phyloP scores from a whole-genome alignment of 2,113 vertebrate genomes.

The Rhadina sibilatrix region DNA sequence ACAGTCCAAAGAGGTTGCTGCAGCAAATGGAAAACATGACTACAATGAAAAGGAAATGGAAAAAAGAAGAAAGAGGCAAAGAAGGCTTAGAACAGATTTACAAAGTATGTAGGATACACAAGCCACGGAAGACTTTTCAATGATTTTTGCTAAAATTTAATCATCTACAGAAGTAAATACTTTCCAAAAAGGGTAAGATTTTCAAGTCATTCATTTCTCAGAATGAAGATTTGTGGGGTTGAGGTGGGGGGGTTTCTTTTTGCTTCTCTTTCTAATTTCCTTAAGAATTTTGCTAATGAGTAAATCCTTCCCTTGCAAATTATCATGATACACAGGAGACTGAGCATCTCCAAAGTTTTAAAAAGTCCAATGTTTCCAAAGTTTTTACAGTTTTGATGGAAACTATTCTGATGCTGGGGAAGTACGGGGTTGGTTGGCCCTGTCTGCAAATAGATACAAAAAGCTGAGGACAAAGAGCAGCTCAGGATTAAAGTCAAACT shows the following conservation, averaged over 20 bases:
- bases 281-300: neutral
- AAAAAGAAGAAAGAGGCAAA: neutral
- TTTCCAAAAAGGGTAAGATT: neutral
- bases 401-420: neutral
- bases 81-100: constrained; percentile 14
- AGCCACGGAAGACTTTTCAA: neutral
- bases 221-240: neutral
- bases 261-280: neutral
- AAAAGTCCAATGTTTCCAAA: neutral
- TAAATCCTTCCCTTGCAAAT: neutral
- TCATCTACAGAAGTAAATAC: neutral
- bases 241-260: neutral
- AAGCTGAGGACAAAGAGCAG: neutral
- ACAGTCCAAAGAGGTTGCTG: neutral
- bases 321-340: neutral
- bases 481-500: neutral
- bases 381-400: neutral
- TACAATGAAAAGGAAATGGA: neutral
- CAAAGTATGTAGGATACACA: neutral
- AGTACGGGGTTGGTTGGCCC: neutral
- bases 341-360: neutral
- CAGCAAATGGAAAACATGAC: neutral
- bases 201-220: neutral
- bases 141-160: neutral
- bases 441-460: neutral